Base-by-base conservation (phyloP, 2,113 vertebrate species). In the Vidua macroura region DNA sequence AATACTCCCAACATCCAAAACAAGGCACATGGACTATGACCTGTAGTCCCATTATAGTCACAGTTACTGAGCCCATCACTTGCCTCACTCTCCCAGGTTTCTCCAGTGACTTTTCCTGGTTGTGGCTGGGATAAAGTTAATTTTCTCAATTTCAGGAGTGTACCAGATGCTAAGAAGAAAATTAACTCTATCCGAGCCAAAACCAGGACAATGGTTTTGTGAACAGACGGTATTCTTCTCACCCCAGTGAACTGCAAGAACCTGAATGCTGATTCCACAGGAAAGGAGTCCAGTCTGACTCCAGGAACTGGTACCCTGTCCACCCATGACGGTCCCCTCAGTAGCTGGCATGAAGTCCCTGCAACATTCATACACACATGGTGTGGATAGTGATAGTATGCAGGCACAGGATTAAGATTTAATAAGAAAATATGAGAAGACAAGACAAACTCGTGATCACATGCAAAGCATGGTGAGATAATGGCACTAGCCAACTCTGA, bases 311-410 rank as follows among this genome's bases (percentile, higher is more conserved):
- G 8, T 44, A 60, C 2, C 3, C 4, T 5, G 7, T 39, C n/a
- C 15, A 16, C 5, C 30, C 13, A 15, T 2, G 2, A 7, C 0
- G 0, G 5, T 41, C 3, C 11, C 7, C 17, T 20, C 30, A 52
- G 14, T 1, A 66, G 9, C 46, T 52, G 43, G 3, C 18, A 43
- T 13, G 15, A 25, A 43, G 15, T 48, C 13, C 20, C 13, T 53
- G 35, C 12, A 70, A 15, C 37, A 43, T 17, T 43, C 14, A 64
- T 11, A 28, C 15, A 14, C 9, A n/a, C 4, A 17, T 0, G 1
- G 7, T 8, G 14, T n/a, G 64, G 11, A 27, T 4, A 67, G 15
- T 52, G 15, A 75, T 18, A 43, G 77, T 14, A 53, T 6, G 5
- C 19, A 55, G 39, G 15, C 8, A 72, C 10, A n/a, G 23, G 11